Base-by-base conservation (phyloP, 2,113 vertebrate genomes). In the Megaptera novaeangliae region DNA sequence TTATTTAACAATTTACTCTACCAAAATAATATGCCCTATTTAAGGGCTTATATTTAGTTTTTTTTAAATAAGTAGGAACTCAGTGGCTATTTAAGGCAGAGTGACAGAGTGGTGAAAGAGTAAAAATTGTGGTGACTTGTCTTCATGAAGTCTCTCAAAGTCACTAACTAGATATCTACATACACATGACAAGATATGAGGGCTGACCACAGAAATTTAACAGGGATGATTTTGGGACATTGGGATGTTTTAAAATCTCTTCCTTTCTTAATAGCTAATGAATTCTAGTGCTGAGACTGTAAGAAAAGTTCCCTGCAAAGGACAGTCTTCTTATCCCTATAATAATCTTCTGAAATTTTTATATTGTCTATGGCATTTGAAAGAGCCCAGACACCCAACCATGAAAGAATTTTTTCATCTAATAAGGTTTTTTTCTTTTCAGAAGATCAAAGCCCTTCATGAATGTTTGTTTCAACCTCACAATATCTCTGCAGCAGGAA, bases 401-500 rank as follows among this genome's bases (percentile, higher is more conserved):
- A 69, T 69, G 10, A 94, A 82, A 92, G 5, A 9, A n/a, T 2
- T 94, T 96, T 96, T 87, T 87, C 23, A 66, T 91, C 44, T 92
- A 96, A 91, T 80, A 69, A 81, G 72, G 46, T 1, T 20, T 44
- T 87, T 93, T 90, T 57, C 23, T 75, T 91, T 85, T 36, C 10
- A 74, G 57, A 95, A 90, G 69, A 94, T 95, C 25, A 95, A 92
- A 85, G 23, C 10, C 36, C 8, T 94, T 90, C 41, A 71, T 91
- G 69, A 94, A 91, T 95, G 27, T 94, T 88, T 61, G 34, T 95
- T 93, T 90, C 86, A 80, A 72, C 13, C 39, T 91, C 57, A 92
- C 63, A 90, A 34, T n/a, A 77, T 68, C 36, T 96, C 36, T 68
- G 5, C 5, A 80, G 10, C 8, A 82, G 39, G 21, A 95, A 95